phyloP scores from a whole-genome alignment of 2,113 vertebrate genomes.

The Malurus melanocephalus region DNA sequence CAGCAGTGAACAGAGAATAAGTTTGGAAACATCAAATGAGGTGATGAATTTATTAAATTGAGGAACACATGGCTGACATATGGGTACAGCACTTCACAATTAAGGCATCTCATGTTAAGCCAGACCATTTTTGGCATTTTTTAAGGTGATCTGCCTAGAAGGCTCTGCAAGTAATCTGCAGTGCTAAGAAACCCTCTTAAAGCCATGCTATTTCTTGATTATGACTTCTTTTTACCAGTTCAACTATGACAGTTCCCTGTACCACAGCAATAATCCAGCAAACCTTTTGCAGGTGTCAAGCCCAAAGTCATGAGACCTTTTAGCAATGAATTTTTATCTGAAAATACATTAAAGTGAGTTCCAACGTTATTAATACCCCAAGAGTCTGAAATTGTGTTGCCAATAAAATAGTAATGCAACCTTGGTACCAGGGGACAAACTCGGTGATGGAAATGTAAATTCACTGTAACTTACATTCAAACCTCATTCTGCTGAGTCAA shows the following conservation, averaged over 20 bases:
- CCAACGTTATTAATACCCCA: neutral
- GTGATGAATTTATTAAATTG: neutral
- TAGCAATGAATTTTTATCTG: conserved; percentile 24
- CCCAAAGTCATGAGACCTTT: neutral
- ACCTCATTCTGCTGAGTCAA: neutral
- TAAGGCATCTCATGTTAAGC: neutral
- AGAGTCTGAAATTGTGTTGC: neutral
- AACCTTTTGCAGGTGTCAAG: neutral
- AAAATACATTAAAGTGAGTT: neutral
- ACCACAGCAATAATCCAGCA: neutral
- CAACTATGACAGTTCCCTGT: neutral
- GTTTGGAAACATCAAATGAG: neutral
- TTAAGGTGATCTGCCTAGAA: neutral
- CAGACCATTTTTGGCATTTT: neutral
- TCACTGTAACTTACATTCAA: neutral
- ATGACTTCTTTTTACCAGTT: conserved; percentile 7
- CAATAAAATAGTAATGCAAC: conserved; percentile 16
- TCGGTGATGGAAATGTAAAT: neutral
- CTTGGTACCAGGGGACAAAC: neutral
- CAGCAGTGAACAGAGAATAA: neutral
- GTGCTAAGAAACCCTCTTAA: neutral
- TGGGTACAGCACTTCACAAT: neutral
- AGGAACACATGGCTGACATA: accelerated
- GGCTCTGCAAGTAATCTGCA: neutral
- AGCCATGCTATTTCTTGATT: neutral